Conservation (phyloP, 2,888 invertebrate genomes). For the Anoplius nigerrimus region DNA sequence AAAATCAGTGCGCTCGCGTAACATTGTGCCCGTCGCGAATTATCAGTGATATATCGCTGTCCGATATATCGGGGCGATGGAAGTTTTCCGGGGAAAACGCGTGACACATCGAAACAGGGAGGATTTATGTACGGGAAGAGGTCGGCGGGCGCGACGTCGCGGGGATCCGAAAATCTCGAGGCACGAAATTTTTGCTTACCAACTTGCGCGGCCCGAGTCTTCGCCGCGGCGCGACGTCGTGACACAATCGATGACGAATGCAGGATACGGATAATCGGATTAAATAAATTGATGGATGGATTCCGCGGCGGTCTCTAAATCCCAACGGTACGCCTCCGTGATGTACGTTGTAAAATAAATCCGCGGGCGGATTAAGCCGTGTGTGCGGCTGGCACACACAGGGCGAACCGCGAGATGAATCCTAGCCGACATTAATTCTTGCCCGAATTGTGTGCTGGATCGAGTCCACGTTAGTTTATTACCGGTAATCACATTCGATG, state of each 20-base stretch:
- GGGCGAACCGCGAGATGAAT: slow-evolving; percentile 11
- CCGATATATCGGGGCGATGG: too few relatives aligned
- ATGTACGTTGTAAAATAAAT: slow-evolving; percentile 67
- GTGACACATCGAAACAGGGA: neutral
- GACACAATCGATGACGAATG: slow-evolving; percentile 62
- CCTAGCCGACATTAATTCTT: slow-evolving; percentile 58
- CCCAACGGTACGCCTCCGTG: slow-evolving; percentile 53
- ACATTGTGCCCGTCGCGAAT: too few relatives aligned
- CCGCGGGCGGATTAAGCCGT: slow-evolving; percentile 60
- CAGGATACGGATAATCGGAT: slow-evolving; percentile 67
- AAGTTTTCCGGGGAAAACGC: neutral
- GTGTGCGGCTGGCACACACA: slow-evolving; percentile 20
- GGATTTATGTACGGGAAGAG: neutral
- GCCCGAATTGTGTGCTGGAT: slow-evolving; percentile 45
- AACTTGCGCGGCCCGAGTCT: slow-evolving; percentile 19
- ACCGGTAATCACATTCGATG: slow-evolving; percentile 25
- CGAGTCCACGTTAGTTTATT: slow-evolving; percentile 18
- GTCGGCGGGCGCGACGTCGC: neutral
- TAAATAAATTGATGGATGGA: slow-evolving; percentile 69
- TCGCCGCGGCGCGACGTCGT: slow-evolving; percentile 36
- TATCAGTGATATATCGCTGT: too few relatives aligned
- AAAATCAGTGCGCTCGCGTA: too few relatives aligned
- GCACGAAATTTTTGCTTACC: slow-evolving; percentile 37
- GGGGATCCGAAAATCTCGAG: neutral
- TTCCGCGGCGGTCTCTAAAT: slow-evolving; percentile 49